These are phyloP conservation scores for Scaptodrosophila lebanonensis DNA, from an alignment of 1,140 invertebrate genomes.

Conservation along the genomic window DNA sequence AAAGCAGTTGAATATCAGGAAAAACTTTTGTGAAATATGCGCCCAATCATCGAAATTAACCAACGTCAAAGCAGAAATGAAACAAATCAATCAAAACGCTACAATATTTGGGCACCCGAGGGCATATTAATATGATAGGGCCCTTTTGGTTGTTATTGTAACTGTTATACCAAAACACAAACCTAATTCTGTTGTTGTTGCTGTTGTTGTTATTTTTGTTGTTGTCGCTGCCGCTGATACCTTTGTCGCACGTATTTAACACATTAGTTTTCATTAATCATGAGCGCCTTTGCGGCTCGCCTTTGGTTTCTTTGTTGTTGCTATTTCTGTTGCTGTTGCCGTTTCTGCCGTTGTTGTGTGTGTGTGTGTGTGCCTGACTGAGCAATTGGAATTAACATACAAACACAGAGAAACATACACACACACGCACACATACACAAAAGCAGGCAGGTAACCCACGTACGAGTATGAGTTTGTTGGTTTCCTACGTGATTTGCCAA, in stretches of 20 bases:
- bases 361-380: neutral
- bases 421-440: neutral
- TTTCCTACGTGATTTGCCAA: conserved; percentile 61
- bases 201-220: too few relatives aligned
- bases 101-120: conserved; percentile 36
- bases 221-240: neutral
- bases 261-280: conserved; percentile 63
- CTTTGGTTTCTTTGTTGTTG: too few relatives aligned
- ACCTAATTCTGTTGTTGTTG: conserved; percentile 7
- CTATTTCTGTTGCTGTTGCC: too few relatives aligned
- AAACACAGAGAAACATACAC: neutral
- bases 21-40: conserved; percentile 26
- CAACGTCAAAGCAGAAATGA: conserved; percentile 38
- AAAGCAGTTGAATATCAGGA: conserved; percentile 24
- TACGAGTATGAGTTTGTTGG: conserved; percentile 19
- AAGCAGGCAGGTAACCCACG: conserved; percentile 23
- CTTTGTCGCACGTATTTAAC: conserved; percentile 39
- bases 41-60: conserved; percentile 69
- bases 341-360: too few relatives aligned
- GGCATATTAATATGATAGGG: conserved; percentile 37
- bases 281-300: conserved; percentile 16
- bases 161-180: conserved; percentile 10
- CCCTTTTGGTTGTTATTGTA: conserved; percentile 1
- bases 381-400: conserved; percentile 42
- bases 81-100: conserved; percentile 62